Conservation (phyloP, 2,113 vertebrate species). For the Entomyzon cyanotis region DNA sequence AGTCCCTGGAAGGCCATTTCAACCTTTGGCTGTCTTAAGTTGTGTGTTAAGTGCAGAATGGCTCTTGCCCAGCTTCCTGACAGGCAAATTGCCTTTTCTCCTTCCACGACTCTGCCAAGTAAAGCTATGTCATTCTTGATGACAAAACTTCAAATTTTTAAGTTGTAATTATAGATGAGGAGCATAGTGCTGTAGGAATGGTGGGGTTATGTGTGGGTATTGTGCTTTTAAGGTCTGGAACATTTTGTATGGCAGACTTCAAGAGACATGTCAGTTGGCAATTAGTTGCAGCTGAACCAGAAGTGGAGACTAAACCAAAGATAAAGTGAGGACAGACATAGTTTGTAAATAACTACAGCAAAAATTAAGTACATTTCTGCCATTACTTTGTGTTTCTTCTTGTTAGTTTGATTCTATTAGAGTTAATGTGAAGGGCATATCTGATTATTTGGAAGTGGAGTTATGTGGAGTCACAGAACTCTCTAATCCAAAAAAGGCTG, state of each 20-base stretch:
- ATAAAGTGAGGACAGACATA: not conserved
- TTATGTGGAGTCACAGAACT: not conserved
- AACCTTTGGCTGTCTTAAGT: not conserved
- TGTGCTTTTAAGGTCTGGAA: slow-evolving; percentile 31
- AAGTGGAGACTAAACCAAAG: not conserved
- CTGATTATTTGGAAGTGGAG: not conserved
- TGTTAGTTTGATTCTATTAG: not conserved
- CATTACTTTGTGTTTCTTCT: slow-evolving; percentile 1
- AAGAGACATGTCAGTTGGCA: not conserved
- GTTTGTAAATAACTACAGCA: not conserved
- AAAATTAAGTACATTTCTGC: slow-evolving; percentile 6
- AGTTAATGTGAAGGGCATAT: not conserved
- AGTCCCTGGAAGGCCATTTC: not conserved
- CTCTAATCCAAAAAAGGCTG: slow-evolving; percentile 6
- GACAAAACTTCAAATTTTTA: not conserved
- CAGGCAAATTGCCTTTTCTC: not conserved
- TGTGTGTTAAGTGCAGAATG: not conserved
- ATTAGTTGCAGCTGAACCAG: slow-evolving; percentile 1
- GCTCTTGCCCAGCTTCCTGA: not conserved
- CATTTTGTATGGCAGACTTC: not conserved
- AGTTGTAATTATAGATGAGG: not conserved
- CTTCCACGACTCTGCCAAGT: not conserved
- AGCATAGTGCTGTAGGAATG: not conserved
- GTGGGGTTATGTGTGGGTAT: not conserved
- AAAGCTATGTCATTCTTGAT: not conserved